Base-by-base conservation (phyloP, 2,888 invertebrate genomes). In the Odiellus spinosus region DNA sequence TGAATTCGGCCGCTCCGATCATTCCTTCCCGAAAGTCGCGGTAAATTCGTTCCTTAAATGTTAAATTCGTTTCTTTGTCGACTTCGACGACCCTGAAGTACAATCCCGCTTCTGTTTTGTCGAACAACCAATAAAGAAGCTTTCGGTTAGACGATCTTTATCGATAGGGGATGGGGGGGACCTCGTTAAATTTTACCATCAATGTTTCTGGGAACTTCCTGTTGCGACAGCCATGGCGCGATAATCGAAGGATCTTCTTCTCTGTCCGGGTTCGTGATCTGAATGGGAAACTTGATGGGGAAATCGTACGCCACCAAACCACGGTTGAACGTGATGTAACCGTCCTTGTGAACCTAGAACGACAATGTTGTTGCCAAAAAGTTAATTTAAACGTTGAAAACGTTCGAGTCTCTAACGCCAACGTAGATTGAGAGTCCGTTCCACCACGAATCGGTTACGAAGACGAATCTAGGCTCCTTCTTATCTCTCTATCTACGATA, bases 221-320 rank as follows among this genome's bases (percentile, higher is more conserved):
- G 58, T 20, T 51, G 49, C 20, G 56, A 55, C 43, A 58, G 55
- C 52, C 55, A 91, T 52, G 90, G 87, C 1, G 90, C 91, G 55
- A 93, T 90, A 65, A 93, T 88, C 1, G 86, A 78, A 0, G 90
- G 91, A 66, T 93, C 91, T 58, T 83, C 82, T 55, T 77, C 73
- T 50, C 70, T 71, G 0, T 90, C 88, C 1, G 55, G 55, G 19
- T 20, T 15, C 17, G 43, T 44, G n/a, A 51, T 50, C 56, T 78
- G 77, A 1, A 80, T 70, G 0, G 90, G 90, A 63, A 90, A 88
- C 0, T 77, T 77, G n/a, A 90, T 68, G 0, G 88, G 88, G 60
- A 87, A 87, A 0, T 77, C 78, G 41, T 61, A 61, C 60, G 82
- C 80, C 53, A 79, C 78, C 35, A 88, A 87, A 0, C 88, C 87